phyloP scores from a whole-genome alignment of 2,113 vertebrate genomes.

The Pelodiscus sinensis region DNA sequence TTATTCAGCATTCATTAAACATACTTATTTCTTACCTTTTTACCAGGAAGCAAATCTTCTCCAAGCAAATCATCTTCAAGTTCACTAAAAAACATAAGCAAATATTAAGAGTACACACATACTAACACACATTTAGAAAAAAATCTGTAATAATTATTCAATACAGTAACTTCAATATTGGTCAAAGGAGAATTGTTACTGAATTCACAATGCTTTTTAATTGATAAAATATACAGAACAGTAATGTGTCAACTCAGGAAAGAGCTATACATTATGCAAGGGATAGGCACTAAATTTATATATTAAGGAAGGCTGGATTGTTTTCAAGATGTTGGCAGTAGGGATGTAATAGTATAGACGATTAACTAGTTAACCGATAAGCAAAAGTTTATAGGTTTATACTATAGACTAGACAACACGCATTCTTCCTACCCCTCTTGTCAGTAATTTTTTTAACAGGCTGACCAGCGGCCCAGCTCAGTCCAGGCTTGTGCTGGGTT shows the following conservation, averaged over 20 bases:
- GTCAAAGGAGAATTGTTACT: neutral
- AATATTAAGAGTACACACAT: neutral
- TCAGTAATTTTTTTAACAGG: too few relatives aligned
- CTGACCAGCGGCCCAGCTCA: too few relatives aligned
- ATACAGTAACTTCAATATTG: neutral
- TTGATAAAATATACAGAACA: neutral
- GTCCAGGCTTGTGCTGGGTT: too few relatives aligned
- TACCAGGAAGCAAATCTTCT: slow-evolving; percentile 91
- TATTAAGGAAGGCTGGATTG: neutral
- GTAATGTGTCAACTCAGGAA: neutral
- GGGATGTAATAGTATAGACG: too few relatives aligned
- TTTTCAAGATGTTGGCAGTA: neutral
- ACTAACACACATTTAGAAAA: neutral
- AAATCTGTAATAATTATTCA: neutral
- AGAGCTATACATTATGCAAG: neutral
- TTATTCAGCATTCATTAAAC: neutral
- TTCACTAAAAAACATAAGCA: slow-evolving; percentile 83
- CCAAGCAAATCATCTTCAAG: slow-evolving; percentile 94
- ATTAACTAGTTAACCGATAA: too few relatives aligned
- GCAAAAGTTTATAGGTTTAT: too few relatives aligned
- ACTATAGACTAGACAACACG: too few relatives aligned
- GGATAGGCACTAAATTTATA: neutral
- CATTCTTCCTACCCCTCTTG: too few relatives aligned
- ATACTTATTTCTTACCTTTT: slow-evolving; percentile 87
- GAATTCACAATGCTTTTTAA: neutral